Percentiles rank a stretch among this genome's conserved stretches.
These are phyloP conservation scores for Melanotus villosus DNA, from an alignment of 2,888 invertebrate genomes.

Conservation along the genomic window DNA sequence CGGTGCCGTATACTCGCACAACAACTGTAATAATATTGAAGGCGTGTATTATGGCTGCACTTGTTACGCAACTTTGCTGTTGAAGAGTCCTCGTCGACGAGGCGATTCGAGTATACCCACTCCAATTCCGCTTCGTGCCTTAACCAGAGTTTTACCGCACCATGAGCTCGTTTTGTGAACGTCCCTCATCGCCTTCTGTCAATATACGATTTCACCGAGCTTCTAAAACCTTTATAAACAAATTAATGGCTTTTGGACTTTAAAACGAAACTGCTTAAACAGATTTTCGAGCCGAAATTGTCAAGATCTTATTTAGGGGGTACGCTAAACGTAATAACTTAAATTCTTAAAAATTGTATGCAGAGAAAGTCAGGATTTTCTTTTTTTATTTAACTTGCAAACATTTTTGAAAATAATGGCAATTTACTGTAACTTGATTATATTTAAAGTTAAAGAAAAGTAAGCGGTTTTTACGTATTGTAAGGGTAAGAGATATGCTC, in stretches of 20 bases:
- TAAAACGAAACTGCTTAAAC: conserved; percentile 7
- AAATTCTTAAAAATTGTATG: no score
- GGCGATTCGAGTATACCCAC: conserved; percentile 50
- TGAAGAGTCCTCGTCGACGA: conserved; percentile 50
- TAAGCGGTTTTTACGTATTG: no score
- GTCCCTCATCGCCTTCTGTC: conserved; percentile 32
- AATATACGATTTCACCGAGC: conserved; percentile 31
- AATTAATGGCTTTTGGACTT: conserved; percentile 40
- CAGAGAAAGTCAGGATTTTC: no score
- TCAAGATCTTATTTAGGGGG: background rate
- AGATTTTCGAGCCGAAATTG: background rate
- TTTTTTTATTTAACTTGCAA: no score
- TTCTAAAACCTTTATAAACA: conserved; percentile 41
- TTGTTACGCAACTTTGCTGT: conserved; percentile 51
- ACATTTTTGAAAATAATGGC: no score
- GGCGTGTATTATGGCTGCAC: conserved; percentile 47
- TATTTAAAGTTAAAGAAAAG: no score
- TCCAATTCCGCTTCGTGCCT: conserved; percentile 29
- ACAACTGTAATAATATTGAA: conserved; percentile 31
- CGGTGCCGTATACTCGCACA: background rate
- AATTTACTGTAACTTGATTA: no score
- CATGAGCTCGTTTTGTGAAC: conserved; percentile 28
- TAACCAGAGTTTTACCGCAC: conserved; percentile 35
- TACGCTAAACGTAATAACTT: no score
- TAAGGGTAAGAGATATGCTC: no score